Percentiles rank a stretch among this genome's conserved stretches.
Conservation (phyloP, 2,797 vertebrate genomes). For the Tenualosa thibaudeaui region DNA sequence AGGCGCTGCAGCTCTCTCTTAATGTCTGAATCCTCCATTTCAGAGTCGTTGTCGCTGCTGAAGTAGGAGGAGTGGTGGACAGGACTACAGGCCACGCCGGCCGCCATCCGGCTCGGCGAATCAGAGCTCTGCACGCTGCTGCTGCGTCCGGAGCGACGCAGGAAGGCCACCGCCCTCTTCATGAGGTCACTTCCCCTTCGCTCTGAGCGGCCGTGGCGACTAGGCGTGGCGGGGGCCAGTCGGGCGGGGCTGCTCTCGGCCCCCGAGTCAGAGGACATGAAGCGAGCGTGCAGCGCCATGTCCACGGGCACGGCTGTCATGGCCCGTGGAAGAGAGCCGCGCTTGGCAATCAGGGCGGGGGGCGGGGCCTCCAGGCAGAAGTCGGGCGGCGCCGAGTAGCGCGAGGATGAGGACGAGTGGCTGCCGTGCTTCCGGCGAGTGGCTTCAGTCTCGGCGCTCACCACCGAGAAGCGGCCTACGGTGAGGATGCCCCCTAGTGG, state of each 20-base stretch:
- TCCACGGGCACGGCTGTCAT: conserved; percentile 84
- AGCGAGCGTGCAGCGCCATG: conserved; percentile 76
- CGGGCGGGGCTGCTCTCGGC: conserved; percentile 81
- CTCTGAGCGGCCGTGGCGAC: conserved; percentile 68
- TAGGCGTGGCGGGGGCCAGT: conserved; percentile 65
- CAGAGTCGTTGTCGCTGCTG: conserved; percentile 98
- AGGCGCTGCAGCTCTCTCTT: conserved; percentile 91
- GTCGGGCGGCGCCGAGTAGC: conserved; percentile 91
- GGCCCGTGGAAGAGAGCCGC: conserved; percentile 73
- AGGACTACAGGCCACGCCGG: conserved; percentile 75
- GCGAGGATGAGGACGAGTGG: conserved; percentile 44
- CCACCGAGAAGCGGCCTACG: conserved; percentile 91
- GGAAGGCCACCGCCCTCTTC: conserved; percentile 89
- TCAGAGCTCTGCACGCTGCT: conserved; percentile 81
- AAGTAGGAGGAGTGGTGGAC: conserved; percentile 87
- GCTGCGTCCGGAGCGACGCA: conserved; percentile 84
- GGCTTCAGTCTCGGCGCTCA: conserved; percentile 85
- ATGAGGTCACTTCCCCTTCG: conserved; percentile 85
- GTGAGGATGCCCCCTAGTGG: conserved; percentile 70
- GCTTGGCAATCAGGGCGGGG: conserved; percentile 74
- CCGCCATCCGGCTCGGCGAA: conserved; percentile 77
- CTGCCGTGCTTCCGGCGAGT: conserved; percentile 78
- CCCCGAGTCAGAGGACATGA: conserved; percentile 83
- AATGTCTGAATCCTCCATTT: conserved; percentile 94
- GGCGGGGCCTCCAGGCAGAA: conserved; percentile 90